These are phyloP conservation scores for Congeria kusceri DNA, from an alignment of 2,888 invertebrate genomes.

Conservation along the genomic window DNA sequence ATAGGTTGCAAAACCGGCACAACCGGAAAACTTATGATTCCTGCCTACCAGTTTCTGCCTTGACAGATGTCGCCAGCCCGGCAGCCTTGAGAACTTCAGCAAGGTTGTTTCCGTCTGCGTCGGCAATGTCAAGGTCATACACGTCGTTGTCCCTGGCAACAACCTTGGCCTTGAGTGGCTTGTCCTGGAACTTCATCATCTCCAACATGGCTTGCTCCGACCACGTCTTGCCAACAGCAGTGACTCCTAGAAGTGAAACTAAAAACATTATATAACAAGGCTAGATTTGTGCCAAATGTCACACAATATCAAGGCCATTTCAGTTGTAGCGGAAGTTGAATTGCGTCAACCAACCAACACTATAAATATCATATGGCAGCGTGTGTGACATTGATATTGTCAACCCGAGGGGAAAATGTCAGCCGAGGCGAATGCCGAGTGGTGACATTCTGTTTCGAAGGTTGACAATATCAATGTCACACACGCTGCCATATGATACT, in stretches of 20 bases:
- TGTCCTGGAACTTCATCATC: constrained; percentile 38
- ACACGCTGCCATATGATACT: too few species aligned
- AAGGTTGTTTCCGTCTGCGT: constrained; percentile 25
- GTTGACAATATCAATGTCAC: too few species aligned
- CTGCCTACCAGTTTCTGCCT: constrained; percentile 3
- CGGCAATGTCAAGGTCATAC: constrained; percentile 37
- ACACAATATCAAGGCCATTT: background rate
- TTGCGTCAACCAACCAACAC: too few species aligned
- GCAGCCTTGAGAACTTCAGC: constrained; percentile 30
- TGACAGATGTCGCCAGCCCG: constrained; percentile 31
- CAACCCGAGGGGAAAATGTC: too few species aligned
- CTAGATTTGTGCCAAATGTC: background rate
- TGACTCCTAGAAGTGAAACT: constrained; percentile 28
- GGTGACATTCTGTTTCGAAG: too few species aligned
- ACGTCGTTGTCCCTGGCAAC: constrained; percentile 27
- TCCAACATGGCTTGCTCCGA: constrained; percentile 28
- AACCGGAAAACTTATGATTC: background rate
- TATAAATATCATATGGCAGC: too few species aligned
- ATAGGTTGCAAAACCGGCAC: background rate
- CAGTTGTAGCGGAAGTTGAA: too few species aligned
- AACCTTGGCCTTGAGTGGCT: constrained; percentile 35
- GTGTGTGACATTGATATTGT: too few species aligned
- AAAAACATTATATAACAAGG: background rate
- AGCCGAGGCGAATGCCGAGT: too few species aligned
- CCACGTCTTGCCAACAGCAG: constrained; percentile 42